Conservation (phyloP, 1,140 invertebrate species). For the Planococcus citri region DNA sequence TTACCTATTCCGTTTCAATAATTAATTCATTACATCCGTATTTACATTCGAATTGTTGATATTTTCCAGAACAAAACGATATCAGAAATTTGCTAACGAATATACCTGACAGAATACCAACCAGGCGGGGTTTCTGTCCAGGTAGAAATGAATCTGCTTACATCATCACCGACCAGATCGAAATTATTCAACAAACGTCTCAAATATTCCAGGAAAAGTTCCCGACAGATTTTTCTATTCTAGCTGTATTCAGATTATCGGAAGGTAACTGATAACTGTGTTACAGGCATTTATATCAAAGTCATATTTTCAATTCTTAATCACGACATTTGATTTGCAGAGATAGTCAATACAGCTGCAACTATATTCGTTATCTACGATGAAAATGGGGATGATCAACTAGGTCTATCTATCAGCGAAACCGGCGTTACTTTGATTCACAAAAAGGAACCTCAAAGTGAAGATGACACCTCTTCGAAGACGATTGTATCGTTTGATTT, state of each 20-base stretch:
- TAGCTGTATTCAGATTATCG: background rate
- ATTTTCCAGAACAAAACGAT: background rate
- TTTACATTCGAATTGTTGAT: too few relatives aligned
- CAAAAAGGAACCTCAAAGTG: background rate
- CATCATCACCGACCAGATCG: background rate
- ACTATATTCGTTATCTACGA: constrained; percentile 53
- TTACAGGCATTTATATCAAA: too few relatives aligned
- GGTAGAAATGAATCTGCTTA: background rate
- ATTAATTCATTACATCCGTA: too few relatives aligned
- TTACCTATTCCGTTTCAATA: too few relatives aligned
- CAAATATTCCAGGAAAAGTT: background rate
- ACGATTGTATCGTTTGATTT: background rate
- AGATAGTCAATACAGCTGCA: background rate
- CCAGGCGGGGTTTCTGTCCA: background rate
- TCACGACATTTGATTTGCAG: background rate
- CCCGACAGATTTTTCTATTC: background rate
- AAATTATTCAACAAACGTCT: background rate
- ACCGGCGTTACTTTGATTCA: background rate
- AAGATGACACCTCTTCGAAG: background rate
- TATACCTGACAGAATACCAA: background rate
- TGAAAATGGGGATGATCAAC: constrained; percentile 57
- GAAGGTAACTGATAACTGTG: background rate
- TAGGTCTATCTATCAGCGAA: constrained; percentile 49
- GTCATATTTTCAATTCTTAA: too few relatives aligned
- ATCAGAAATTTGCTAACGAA: background rate